phyloP scores from a whole-genome alignment of 2,797 vertebrate species.

The Hybognathus amarus region DNA sequence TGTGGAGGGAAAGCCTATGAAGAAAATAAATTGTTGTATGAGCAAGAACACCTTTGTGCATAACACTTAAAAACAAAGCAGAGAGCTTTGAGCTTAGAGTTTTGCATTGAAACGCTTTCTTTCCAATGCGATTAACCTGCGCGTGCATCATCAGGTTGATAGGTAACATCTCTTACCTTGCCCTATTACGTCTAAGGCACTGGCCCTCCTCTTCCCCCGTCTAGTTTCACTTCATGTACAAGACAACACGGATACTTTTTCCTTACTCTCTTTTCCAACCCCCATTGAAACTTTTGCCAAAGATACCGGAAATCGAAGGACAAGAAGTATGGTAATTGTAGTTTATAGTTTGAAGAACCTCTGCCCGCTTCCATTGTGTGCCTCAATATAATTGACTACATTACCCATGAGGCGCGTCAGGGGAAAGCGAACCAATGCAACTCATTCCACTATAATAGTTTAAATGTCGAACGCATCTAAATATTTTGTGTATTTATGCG shows the following conservation, averaged over 20 bases:
- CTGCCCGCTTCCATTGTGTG: constrained; percentile 35
- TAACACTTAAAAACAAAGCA: constrained; percentile 5
- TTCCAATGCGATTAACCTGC: background rate
- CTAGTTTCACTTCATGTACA: constrained; percentile 62
- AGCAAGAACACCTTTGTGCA: background rate
- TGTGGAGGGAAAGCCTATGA: background rate
- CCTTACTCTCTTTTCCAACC: constrained; percentile 63
- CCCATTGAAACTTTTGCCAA: constrained; percentile 75
- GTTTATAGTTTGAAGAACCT: constrained; percentile 63
- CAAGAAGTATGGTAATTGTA: constrained; percentile 76
- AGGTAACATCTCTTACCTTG: constrained; percentile 56
- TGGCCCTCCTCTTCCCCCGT: constrained; percentile 59
- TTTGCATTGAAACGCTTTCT: constrained; percentile 12
- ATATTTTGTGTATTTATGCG: background rate
- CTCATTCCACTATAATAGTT: background rate
- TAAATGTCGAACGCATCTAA: background rate
- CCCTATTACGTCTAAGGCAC: constrained; percentile 46
- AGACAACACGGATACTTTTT: constrained; percentile 67
- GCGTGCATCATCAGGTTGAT: background rate
- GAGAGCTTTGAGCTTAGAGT: background rate
- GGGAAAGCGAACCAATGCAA: constrained; percentile 46
- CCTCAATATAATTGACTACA: constrained; percentile 64
- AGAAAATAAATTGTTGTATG: background rate
- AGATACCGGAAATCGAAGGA: constrained; percentile 74
- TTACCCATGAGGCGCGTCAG: constrained; percentile 72